These are phyloP conservation scores for Dolichopus griseipennis DNA, from an alignment of 2,888 invertebrate genomes.

Conservation along the genomic window DNA sequence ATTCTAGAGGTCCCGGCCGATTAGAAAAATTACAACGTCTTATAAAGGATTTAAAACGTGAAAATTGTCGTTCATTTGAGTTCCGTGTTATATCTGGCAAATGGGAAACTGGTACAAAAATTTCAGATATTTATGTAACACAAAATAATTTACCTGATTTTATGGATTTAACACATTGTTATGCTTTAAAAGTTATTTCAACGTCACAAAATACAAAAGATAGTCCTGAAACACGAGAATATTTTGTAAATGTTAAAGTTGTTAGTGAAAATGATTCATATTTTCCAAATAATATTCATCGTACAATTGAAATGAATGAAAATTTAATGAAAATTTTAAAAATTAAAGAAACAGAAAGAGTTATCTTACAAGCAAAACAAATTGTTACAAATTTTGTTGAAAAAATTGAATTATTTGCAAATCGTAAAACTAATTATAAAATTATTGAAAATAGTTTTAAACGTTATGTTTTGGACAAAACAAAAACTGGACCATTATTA, in stretches of 20 bases:
- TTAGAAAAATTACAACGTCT: constrained; percentile 37
- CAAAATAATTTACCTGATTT: constrained; percentile 37
- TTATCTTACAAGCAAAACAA: constrained; percentile 36
- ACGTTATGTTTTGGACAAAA: constrained; percentile 36
- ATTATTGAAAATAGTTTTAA: constrained; percentile 42
- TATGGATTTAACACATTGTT: constrained; percentile 38
- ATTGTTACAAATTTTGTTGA: constrained; percentile 41
- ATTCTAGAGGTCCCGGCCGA: constrained; percentile 27
- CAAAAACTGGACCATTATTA: constrained; percentile 33
- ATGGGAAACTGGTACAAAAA: constrained; percentile 35
- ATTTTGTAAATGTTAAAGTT: constrained; percentile 27
- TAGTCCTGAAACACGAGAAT: constrained; percentile 18
- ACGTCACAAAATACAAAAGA: constrained; percentile 18
- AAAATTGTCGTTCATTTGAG: constrained; percentile 34
- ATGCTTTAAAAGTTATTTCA: constrained; percentile 31
- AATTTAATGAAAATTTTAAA: constrained; percentile 38
- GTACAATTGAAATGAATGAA: constrained; percentile 39
- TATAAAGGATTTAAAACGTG: constrained; percentile 35
- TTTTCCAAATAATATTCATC: constrained; percentile 35
- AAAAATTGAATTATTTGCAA: constrained; percentile 40
- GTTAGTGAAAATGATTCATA: constrained; percentile 27
- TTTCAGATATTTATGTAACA: constrained; percentile 40
- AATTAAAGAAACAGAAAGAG: constrained; percentile 36
- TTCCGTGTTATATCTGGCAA: constrained; percentile 38
- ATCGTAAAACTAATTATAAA: constrained; percentile 39